phyloP scores from a whole-genome alignment of 2,888 invertebrate species.

The Campoplex nolae region DNA sequence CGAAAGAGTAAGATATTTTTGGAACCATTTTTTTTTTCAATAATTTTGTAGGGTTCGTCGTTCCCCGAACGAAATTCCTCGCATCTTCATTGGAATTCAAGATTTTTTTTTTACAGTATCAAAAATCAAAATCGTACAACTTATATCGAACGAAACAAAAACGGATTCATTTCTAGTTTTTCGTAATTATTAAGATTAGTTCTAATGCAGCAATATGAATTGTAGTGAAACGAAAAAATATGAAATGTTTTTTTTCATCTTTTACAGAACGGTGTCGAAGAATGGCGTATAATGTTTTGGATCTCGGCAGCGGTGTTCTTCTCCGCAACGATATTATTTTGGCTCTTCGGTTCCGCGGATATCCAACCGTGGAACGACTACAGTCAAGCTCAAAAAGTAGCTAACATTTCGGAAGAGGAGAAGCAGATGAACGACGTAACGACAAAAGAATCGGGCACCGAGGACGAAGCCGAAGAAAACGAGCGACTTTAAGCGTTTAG shows the following conservation, averaged over 20 bases:
- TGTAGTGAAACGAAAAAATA: background rate
- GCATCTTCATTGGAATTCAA: too few species aligned
- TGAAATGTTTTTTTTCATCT: slow-evolving; percentile 33
- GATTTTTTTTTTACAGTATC: background rate
- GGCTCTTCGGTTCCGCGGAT: slow-evolving; percentile 89
- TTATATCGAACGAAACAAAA: too few species aligned
- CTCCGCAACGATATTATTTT: slow-evolving; percentile 89
- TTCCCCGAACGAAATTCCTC: too few species aligned
- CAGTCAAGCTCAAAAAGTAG: slow-evolving; percentile 72
- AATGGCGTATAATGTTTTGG: slow-evolving; percentile 91
- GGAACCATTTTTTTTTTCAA: background rate
- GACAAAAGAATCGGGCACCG: slow-evolving; percentile 65
- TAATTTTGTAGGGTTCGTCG: too few species aligned
- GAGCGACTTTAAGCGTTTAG: slow-evolving; percentile 75
- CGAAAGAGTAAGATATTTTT: slow-evolving; percentile 18
- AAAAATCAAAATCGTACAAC: too few species aligned
- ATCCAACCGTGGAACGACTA: slow-evolving; percentile 90
- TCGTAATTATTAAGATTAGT: background rate
- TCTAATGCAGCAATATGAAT: background rate
- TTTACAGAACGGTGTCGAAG: slow-evolving; percentile 90
- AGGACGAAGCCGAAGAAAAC: slow-evolving; percentile 79
- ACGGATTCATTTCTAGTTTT: background rate
- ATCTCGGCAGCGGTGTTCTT: slow-evolving; percentile 90
- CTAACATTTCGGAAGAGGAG: slow-evolving; percentile 75
- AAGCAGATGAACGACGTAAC: slow-evolving; percentile 73